Conservation (phyloP, 2,888 invertebrate genomes). For the Nymphalis polychloros region DNA sequence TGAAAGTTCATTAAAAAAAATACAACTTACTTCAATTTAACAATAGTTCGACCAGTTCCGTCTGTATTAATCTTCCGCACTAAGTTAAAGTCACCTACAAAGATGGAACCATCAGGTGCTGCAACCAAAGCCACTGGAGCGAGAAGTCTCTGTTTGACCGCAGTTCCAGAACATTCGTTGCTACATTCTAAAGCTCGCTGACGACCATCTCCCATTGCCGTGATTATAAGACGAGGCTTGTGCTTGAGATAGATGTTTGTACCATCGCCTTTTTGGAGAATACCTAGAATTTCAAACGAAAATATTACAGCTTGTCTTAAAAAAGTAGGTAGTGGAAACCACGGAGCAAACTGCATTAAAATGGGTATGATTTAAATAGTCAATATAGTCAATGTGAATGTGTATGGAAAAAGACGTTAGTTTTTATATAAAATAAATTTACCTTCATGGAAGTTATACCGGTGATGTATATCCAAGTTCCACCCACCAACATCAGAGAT, state of each 20-base stretch:
- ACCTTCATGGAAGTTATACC: slow-evolving; percentile 99
- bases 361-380: neutral
- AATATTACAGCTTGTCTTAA: neutral
- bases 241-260: slow-evolving; percentile 96
- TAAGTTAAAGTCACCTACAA: slow-evolving; percentile 97
- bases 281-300: slow-evolving; percentile 80
- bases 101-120: slow-evolving; percentile 95
- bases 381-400: neutral
- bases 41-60: slow-evolving; percentile 89
- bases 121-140: slow-evolving; percentile 96
- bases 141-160: slow-evolving; percentile 89
- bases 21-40: slow-evolving; percentile 88
- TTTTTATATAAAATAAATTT: slow-evolving; percentile 36
- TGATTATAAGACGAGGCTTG: slow-evolving; percentile 94
- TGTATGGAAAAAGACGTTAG: too few species aligned
- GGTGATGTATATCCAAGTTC: slow-evolving; percentile 98
- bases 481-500: slow-evolving; percentile 98
- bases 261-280: slow-evolving; percentile 98
- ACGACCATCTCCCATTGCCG: slow-evolving; percentile 95
- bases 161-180: slow-evolving; percentile 88
- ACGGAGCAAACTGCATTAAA: too few species aligned
- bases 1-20: neutral
- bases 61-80: slow-evolving; percentile 93
- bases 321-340: neutral
- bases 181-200: slow-evolving; percentile 93